Percentiles rank a stretch among this genome's conserved stretches.
phyloP scores from a whole-genome alignment of 2,888 invertebrate species.

The Exephanes ischioxanthus region DNA sequence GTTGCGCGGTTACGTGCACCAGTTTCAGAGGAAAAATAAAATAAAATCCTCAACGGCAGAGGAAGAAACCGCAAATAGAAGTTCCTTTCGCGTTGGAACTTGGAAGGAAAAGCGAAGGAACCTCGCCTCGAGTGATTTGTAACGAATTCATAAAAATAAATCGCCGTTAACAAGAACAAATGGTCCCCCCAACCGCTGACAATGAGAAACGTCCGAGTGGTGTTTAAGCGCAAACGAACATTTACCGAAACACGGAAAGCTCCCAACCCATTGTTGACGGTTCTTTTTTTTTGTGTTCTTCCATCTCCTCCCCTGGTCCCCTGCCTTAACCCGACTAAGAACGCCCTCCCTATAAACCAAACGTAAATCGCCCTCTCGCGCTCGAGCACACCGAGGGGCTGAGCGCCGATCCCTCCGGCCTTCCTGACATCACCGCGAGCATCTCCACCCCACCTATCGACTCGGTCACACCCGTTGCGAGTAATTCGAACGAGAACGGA shows the following conservation, averaged over 20 bases:
- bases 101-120: background rate
- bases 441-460: background rate
- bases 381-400: slow-evolving; percentile 12
- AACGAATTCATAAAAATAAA: slow-evolving; percentile 25
- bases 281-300: slow-evolving; percentile 7
- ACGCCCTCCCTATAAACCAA: slow-evolving; percentile 54
- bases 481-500: slow-evolving; percentile 34
- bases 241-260: slow-evolving; percentile 42
- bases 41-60: background rate
- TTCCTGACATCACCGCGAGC: slow-evolving; percentile 5
- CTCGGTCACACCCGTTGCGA: slow-evolving; percentile 22
- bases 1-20: slow-evolving; percentile 2
- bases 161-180: slow-evolving; percentile 12
- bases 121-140: background rate
- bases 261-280: background rate
- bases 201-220: slow-evolving; percentile 1
- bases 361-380: slow-evolving; percentile 42
- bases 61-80: background rate
- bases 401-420: slow-evolving; percentile 1
- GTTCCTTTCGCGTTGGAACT: background rate
- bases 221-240: slow-evolving; percentile 29
- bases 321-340: slow-evolving; percentile 17
- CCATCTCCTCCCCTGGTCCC: background rate
- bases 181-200: background rate
- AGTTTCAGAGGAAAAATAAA: background rate